A percentile compares a stretch with the other conserved stretches of the same genome.
Conservation (phyloP, 2,888 invertebrate genomes). For the Heliothis peltigera region DNA sequence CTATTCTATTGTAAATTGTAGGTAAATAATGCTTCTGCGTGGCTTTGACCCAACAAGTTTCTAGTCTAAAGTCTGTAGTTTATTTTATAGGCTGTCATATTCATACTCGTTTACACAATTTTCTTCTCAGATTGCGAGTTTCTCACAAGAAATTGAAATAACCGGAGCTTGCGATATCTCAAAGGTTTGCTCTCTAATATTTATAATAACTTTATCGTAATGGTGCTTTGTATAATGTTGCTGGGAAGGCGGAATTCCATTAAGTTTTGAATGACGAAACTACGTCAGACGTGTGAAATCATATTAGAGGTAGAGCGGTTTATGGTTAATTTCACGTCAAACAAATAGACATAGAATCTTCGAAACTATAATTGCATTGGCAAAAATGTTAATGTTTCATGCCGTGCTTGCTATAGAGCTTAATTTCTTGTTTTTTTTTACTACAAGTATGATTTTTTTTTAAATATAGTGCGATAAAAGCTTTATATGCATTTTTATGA, state of each 20-base stretch:
- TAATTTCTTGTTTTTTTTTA: no score
- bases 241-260: background rate
- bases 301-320: background rate
- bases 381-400: no score
- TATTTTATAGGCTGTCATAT: conserved; percentile 7
- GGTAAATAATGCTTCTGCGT: no score
- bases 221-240: conserved; percentile 2
- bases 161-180: conserved; percentile 26
- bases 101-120: conserved; percentile 20
- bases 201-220: conserved; percentile 24
- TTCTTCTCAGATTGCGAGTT: conserved; percentile 33
- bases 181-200: conserved; percentile 25
- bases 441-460: no score
- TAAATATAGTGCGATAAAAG: no score
- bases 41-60: background rate
- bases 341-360: background rate
- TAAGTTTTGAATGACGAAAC: background rate
- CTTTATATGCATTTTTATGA: no score
- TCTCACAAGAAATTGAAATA: conserved; percentile 46
- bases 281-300: background rate
- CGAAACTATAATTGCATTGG: no score
- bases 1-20: no score
- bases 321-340: background rate
- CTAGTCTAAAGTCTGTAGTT: background rate
- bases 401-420: no score